A percentile compares a stretch with the other conserved stretches of the same genome.
phyloP scores from a whole-genome alignment of 2,797 vertebrate genomes.

The Fringilla coelebs region DNA sequence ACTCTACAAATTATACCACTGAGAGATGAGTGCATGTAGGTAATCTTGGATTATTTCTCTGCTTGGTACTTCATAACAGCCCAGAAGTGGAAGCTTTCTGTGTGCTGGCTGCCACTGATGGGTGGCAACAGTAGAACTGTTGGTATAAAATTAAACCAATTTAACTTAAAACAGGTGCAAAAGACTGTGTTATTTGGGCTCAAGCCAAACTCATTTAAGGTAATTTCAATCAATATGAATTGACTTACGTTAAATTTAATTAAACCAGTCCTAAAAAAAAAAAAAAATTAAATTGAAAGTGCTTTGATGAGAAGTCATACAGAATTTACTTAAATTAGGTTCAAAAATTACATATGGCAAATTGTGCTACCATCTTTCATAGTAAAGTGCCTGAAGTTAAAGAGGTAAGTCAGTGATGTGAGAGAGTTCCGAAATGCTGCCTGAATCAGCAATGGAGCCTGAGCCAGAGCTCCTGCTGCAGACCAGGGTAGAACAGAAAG shows the following conservation, averaged over 20 bases:
- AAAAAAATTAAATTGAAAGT: neutral
- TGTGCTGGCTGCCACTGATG: neutral
- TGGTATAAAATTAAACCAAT: slow-evolving; percentile 41
- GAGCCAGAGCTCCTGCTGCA: neutral
- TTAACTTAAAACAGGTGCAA: slow-evolving; percentile 59
- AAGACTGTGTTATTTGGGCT: slow-evolving; percentile 31
- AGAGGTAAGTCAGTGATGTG: neutral
- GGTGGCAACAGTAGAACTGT: neutral
- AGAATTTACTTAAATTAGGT: slow-evolving; percentile 39
- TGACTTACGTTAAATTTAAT: slow-evolving; percentile 55
- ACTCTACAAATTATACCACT: neutral
- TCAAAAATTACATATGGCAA: slow-evolving; percentile 46
- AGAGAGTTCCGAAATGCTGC: neutral
- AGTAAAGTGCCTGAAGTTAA: neutral
- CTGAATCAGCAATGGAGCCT: neutral
- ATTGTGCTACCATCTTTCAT: neutral
- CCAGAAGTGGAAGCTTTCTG: neutral
- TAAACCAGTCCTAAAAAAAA: neutral
- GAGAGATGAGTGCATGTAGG: neutral
- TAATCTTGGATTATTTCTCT: neutral
- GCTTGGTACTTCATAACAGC: neutral
- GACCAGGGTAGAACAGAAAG: neutral
- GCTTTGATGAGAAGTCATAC: slow-evolving; percentile 6
- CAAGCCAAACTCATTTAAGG: slow-evolving; percentile 55
- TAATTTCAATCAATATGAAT: slow-evolving; percentile 65